Base-by-base conservation (phyloP, 2,113 vertebrate genomes). In the Chrysemys picta region DNA sequence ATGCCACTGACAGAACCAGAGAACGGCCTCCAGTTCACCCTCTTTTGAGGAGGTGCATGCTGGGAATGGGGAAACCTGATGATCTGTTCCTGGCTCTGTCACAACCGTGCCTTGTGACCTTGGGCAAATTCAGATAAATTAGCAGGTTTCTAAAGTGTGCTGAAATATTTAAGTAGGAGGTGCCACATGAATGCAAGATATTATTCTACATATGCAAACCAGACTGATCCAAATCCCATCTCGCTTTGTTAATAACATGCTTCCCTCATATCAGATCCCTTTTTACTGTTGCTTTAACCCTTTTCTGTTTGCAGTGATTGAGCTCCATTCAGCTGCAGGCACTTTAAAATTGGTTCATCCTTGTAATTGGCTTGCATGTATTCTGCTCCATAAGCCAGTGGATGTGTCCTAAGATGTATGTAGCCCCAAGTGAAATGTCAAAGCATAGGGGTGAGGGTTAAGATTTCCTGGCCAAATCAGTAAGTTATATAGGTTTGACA, bases 1-100 rank as follows among this genome's bases (percentile, higher is more conserved):
- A 25, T 47, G 42, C 75, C 16, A 45, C n/a, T 72, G 65, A 21
- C 19, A 38, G 35, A 69, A 9, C n/a, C 35, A n/a, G 65, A 38
- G 65, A 72, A 22, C 19, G 22, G 65, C n/a, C n/a, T 72, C 19
- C 65, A 38, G n/a, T 72, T 72, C 65, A 38, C n/a, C 35, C 65
- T 22, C 65, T 9, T 21, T 38, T 35, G 9, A 21, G 8, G 16
- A 35, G 62, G 4, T n/a, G 8, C 8, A 5, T 1, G 6, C 6
- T 69, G 65, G 4, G 35, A 8, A n/a, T 69, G 65, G 17, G 19
- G 65, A 22, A 22, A 72, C n/a, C n/a, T 38, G 65, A 31, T 38
- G 35, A 3, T n/a, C 35, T 69, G 65, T 72, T 72, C n/a, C 19
- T 38, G n/a, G n/a, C 11, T 78, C 24, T 47, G 6, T 47, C 25